Conservation (phyloP, 2,113 vertebrate species). For the Siniperca chuatsi region DNA sequence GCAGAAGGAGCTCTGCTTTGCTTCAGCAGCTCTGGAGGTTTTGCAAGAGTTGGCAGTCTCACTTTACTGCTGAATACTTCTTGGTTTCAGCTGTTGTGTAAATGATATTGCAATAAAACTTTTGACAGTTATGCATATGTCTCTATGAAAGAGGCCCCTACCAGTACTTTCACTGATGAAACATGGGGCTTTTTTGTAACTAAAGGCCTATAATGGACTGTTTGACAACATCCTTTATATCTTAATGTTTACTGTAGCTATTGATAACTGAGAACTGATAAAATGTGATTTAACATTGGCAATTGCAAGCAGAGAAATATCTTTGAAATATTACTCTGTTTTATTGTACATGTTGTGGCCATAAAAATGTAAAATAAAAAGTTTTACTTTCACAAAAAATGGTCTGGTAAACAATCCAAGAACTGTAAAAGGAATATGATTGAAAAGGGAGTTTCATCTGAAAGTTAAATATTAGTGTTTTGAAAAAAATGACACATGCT, state of each 20-base stretch:
- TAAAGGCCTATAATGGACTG: neutral
- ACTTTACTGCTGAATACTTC: neutral
- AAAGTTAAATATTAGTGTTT: neutral
- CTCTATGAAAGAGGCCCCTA: neutral
- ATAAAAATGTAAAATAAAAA: neutral
- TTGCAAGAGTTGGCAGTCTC: constrained; percentile 11
- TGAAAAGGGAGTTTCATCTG: neutral
- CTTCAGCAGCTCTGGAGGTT: constrained; percentile 18
- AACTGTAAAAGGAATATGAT: neutral
- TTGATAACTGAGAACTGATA: neutral
- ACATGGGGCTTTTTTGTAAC: neutral
- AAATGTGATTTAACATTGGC: neutral
- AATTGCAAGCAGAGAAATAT: neutral
- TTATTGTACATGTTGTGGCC: neutral
- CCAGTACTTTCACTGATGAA: neutral
- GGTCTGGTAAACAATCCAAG: neutral
- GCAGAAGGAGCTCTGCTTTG: constrained; percentile 15
- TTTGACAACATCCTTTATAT: neutral
- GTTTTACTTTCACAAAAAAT: neutral
- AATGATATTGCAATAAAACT: neutral
- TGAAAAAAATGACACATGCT: neutral
- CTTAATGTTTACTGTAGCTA: neutral
- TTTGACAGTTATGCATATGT: neutral
- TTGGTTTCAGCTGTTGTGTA: neutral
- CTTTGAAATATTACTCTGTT: neutral